Conservation (phyloP, 2,888 invertebrate species). For the Rhagonycha fulva region DNA sequence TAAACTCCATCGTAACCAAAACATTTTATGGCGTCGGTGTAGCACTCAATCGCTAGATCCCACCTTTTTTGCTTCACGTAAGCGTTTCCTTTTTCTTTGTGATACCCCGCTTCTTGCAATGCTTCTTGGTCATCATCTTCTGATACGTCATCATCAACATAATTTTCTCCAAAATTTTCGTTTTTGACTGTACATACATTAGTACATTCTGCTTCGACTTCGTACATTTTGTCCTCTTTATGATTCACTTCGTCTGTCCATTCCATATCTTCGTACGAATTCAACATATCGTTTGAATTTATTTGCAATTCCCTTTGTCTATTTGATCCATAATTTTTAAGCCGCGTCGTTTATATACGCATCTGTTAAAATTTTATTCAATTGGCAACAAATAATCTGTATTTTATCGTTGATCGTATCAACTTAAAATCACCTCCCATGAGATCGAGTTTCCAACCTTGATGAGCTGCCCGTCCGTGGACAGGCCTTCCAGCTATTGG, state of each 20-base stretch:
- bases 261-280: constrained; percentile 76
- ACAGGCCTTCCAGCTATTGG: too few species aligned
- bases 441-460: too few species aligned
- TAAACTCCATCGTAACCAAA: constrained; percentile 80
- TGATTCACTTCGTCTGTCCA: constrained; percentile 71
- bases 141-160: constrained; percentile 51
- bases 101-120: constrained; percentile 66
- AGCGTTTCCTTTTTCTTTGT: constrained; percentile 82
- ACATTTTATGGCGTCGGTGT: constrained; percentile 83
- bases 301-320: constrained; percentile 71
- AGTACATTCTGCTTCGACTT: constrained; percentile 72
- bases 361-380: too few species aligned
- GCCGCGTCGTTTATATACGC: too few species aligned
- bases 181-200: constrained; percentile 59
- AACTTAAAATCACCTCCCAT: too few species aligned
- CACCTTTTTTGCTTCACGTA: constrained; percentile 80
- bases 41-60: constrained; percentile 83
- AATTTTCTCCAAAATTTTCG: constrained; percentile 54
- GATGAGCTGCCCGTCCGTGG: too few species aligned
- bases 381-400: too few species aligned
- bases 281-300: constrained; percentile 71
- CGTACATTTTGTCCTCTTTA: constrained; percentile 77
- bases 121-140: constrained; percentile 61
- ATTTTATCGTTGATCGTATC: too few species aligned
- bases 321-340: constrained; percentile 60